Base-by-base conservation (phyloP, 2,797 vertebrate species). In the Potorous gilbertii region DNA sequence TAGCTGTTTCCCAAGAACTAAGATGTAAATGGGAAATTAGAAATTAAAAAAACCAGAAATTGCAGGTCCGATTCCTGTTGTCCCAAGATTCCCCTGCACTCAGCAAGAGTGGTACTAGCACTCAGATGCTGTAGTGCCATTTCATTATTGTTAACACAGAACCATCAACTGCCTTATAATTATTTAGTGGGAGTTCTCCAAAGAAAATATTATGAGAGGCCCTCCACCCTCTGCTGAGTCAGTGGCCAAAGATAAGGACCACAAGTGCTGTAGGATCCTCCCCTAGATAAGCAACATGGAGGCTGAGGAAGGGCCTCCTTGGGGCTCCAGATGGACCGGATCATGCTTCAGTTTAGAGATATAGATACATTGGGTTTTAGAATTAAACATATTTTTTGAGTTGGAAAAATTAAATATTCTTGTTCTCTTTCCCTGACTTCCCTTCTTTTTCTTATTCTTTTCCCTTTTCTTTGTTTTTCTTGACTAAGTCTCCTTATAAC, bases 101-200 rank as follows among this genome's bases (percentile, higher is more conserved):
- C n/a, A n/a, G n/a, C n/a, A n/a, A n/a, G n/a, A n/a, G n/a, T n/a
- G n/a, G n/a, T n/a, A n/a, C n/a, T n/a, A n/a, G n/a, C n/a, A n/a
- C n/a, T 90, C 11, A 54, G 12, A 90, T 16, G 96, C 94, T 96
- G 93, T 46, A 62, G 92, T 93, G 95, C 95, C 94, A 93, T 59
- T 5, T 87, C 90, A 94, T 96, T 96, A 94, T 96, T 96, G 96
- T 96, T 96, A 95, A 94, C 94, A 74, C 92, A 90, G 96, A 96
- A 96, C 95, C 96, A 94, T 95, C 96, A 74, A 62, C 40, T 74
- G 34, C n/a, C 93, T 96, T 96, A 93, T 74, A 94, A 93, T 94
- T 94, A 92, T 96, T 96, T 91, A 96, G 94, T 94, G 97, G 92
- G 66, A 96, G 74, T 93, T 93, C 94, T 94, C 96, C 62, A 55